Conservation (phyloP, 2,888 invertebrate genomes). For the Norana najaformis region DNA sequence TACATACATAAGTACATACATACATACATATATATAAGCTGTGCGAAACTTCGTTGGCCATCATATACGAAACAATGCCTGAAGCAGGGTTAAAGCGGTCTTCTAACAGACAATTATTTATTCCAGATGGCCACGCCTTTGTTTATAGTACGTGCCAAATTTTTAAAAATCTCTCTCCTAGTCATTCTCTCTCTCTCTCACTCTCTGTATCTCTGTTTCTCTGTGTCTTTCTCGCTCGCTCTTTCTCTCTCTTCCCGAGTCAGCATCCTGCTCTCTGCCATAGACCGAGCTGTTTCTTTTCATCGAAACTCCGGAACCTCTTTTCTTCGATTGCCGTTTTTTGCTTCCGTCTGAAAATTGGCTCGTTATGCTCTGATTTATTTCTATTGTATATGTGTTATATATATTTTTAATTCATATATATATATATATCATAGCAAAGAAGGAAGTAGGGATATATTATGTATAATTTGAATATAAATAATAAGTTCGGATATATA, state of each 20-base stretch:
- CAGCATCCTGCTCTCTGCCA: background rate
- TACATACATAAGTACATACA: background rate
- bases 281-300: background rate
- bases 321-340: background rate
- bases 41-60: too few species aligned
- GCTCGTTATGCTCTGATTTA: background rate
- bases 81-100: too few species aligned
- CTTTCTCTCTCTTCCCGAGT: background rate
- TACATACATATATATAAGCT: too few species aligned
- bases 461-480: too few species aligned
- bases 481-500: too few species aligned
- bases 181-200: too few species aligned
- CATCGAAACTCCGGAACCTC: slow-evolving; percentile 2
- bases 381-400: background rate
- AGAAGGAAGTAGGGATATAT: too few species aligned
- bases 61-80: too few species aligned
- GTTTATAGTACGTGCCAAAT: background rate
- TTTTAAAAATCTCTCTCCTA: too few species aligned
- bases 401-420: too few species aligned
- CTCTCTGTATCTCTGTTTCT: background rate
- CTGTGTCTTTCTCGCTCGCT: too few species aligned
- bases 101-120: background rate
- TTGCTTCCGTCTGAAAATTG: background rate
- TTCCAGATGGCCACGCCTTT: background rate
- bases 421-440: too few species aligned